Evolutionary conservation across 2,797 vertebrate species (phyloP), one percentile per base, ranked within the genome.

Genomic region (Diplodus sargus): DNA sequence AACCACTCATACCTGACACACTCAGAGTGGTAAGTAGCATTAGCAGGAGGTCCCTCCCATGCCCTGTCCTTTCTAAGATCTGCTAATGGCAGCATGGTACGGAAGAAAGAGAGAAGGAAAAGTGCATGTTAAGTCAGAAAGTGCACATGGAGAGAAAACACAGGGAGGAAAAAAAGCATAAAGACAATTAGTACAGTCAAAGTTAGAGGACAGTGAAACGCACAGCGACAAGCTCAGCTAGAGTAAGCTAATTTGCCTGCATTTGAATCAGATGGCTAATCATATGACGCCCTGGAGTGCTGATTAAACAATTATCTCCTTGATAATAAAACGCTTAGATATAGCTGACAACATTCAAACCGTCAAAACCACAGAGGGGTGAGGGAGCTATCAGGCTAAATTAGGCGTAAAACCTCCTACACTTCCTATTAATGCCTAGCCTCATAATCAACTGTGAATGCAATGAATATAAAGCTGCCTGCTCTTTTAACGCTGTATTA

Each of bases 301-400:
- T 82, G 87, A 91, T 92, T 89, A 85, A 91, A 90, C 85, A 81
- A 90, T 90, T 83, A 90, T 76, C 85, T 86, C 62, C 74, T 53
- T 60, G 79, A 89, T 89, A 83, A 83, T 83, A 89, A 90, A 82
- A 82, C 39, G 22, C 80, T 81, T 68, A 43, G 78, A 87, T 82
- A 78, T 54, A 80, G 89, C 85, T 71, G 85, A 91, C 85, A 83
- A 89, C 84, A 85, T 81, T 87, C 79, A 83, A 71, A 85, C 69
- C 78, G 78, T 83, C 76, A 81, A 78, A 84, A 79, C 69, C 80
- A 58, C 85, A 62, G 80, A 85, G 76, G 80, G 76, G 49, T 51
- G 45, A 42, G 62, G 73, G 81, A 84, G 76, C 65, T 14, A 72
- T 86, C 82, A 34, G 58, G 83, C 47, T 91, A 86, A 93, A 93